Conservation (phyloP, 2,888 invertebrate species). For the Plutella xylostella region DNA sequence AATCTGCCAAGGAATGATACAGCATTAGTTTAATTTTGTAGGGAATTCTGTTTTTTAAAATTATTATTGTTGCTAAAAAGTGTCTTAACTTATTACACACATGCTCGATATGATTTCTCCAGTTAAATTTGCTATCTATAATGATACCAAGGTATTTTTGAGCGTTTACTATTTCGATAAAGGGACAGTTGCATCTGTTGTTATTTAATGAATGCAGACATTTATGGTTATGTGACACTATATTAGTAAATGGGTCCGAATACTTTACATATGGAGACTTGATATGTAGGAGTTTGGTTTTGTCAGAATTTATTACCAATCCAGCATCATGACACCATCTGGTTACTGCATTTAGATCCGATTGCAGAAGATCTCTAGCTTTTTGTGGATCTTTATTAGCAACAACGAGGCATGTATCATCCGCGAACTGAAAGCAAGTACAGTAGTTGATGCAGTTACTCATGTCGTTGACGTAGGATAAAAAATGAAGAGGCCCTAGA, state of each 20-base stretch:
- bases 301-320: not conserved
- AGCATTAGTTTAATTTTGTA: not conserved
- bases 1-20: not conserved
- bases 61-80: not conserved
- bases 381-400: not conserved
- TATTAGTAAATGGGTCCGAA: not conserved
- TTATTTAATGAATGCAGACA: not conserved
- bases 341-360: not conserved
- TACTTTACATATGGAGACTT: not conserved
- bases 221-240: not conserved
- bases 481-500: not conserved
- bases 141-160: not conserved
- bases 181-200: not conserved
- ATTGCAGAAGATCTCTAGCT: not conserved
- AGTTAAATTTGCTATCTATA: not conserved
- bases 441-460: not conserved
- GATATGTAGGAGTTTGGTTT: not conserved
- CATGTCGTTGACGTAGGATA: constrained; percentile 1
- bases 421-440: not conserved
- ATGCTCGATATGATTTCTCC: not conserved
- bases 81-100: no score
- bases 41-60: not conserved
- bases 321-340: not conserved
- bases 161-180: not conserved
- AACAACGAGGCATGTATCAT: not conserved